These are phyloP conservation scores for Heliconius erato DNA, from an alignment of 2,888 invertebrate species.

Conservation along the genomic window DNA sequence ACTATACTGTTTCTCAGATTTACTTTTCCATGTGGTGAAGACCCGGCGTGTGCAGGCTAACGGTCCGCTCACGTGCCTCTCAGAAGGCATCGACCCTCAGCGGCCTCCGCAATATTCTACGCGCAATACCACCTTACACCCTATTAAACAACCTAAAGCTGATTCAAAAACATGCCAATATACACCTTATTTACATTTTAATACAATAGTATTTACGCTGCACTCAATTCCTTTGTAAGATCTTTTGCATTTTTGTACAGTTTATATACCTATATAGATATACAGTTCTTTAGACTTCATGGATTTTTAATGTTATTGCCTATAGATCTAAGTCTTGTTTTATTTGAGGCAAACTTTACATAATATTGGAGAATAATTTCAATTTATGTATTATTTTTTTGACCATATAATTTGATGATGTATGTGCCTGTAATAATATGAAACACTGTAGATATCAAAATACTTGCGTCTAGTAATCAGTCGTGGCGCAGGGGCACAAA, in stretches of 20 bases:
- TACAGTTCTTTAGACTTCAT: constrained; percentile 18
- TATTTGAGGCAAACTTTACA: constrained; percentile 3
- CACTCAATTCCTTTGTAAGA: constrained; percentile 2
- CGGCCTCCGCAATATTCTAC: constrained; percentile 83
- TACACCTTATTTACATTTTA: constrained; percentile 24
- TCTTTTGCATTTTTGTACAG: constrained; percentile 18
- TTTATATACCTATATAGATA: constrained; percentile 33
- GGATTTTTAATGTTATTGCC: constrained; percentile 28
- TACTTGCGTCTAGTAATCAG: background rate
- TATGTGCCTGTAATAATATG: constrained; percentile 7
- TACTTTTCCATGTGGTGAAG: constrained; percentile 78
- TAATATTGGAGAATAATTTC: constrained; percentile 33
- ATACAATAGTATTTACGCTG: constrained; percentile 28
- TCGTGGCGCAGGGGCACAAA: no score
- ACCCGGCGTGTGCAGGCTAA: constrained; percentile 77
- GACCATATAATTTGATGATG: constrained; percentile 23
- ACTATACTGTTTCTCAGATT: constrained; percentile 72
- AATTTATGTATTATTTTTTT: constrained; percentile 40
- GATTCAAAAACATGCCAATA: constrained; percentile 16
- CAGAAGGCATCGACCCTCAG: constrained; percentile 82
- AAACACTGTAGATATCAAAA: background rate
- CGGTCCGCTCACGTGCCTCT: constrained; percentile 84
- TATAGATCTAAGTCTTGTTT: constrained; percentile 2
- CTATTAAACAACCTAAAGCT: constrained; percentile 49
- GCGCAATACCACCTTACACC: constrained; percentile 67